Evolutionary conservation across 2,797 vertebrate genomes (phyloP).

Genomic region (Dromococcyx pavoninus): DNA sequence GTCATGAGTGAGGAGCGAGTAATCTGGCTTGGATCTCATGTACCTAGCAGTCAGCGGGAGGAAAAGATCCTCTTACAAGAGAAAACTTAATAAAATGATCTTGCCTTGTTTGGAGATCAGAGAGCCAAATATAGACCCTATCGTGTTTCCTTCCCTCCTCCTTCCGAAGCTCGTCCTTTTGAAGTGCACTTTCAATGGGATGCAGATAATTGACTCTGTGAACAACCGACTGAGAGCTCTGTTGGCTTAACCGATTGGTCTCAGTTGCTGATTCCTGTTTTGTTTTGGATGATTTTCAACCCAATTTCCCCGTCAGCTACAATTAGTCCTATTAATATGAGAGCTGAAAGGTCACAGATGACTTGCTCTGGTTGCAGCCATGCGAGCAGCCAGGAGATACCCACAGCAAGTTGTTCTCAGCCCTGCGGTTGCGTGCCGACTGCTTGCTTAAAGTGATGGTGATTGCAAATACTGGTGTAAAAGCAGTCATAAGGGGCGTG

Average conservation of each 20-base stretch:
- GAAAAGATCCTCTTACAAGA: neutral
- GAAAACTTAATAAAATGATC: neutral
- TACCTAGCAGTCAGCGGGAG: neutral
- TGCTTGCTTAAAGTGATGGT: neutral
- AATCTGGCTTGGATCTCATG: neutral
- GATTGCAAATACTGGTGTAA: neutral
- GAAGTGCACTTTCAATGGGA: conserved; percentile 65
- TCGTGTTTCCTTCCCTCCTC: conserved; percentile 45
- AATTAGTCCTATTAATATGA: conserved; percentile 45
- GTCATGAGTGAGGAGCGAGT: neutral
- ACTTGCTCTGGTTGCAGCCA: neutral
- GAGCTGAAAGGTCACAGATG: conserved; percentile 26
- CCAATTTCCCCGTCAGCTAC: conserved; percentile 37
- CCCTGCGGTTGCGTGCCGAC: accelerated
- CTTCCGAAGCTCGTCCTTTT: conserved; percentile 44
- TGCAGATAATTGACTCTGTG: conserved; percentile 55
- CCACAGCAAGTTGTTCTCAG: neutral
- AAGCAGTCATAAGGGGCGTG: neutral
- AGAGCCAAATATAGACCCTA: conserved; percentile 59
- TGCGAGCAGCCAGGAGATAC: neutral
- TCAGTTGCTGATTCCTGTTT: conserved; percentile 55
- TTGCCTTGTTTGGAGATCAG: conserved; percentile 31
- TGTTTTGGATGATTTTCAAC: conserved; percentile 65
- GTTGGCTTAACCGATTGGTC: conserved; percentile 33
- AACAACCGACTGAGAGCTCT: conserved; percentile 15